Base-by-base conservation (phyloP, 1,140 invertebrate genomes). In the Ceratoteleas bidentatus region DNA sequence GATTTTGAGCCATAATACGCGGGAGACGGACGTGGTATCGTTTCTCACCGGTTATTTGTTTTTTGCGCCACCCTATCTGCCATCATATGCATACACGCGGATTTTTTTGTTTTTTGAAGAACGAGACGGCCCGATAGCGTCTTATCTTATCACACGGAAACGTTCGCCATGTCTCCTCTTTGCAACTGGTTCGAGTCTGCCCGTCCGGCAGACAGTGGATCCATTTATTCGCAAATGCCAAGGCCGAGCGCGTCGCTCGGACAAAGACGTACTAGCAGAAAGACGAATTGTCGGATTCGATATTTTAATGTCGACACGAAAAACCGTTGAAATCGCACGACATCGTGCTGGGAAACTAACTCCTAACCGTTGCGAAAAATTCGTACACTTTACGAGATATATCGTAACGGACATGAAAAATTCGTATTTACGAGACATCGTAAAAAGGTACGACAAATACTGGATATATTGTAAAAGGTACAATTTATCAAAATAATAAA, bases 191-290 rank as follows among this genome's bases (percentile, higher is more conserved):
- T 84, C 76, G 61, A 83, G 74, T 81, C 65, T 81, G 80, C 57
- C 74, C 77, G 81, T 73, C 45, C 77, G 61, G 70, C 83, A 85
- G 84, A 91, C 90, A 91, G 88, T 88, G 87, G 88, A 85, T 89
- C 87, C 88, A 90, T 91, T 91, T 91, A 90, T 90, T 90, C 87
- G 86, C 87, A 85, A 91, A 88, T 86, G 85, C 87, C 89, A 91
- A 90, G 89, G 88, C 83, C 87, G 81, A 53, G 13, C 52, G 34
- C 34, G 47, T 62, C 40, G 32, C 47, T 69, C 60, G 56, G 60
- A 81, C 72, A 76, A 81, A 73, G 73, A 72, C 32, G 36, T 24
- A 24, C 68, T 54, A 54, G 45, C 15, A 76, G 49, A 76, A 74
- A 77, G 80, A 77, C 43, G 68, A 73, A 76, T 82, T 73, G 73